Conservation (phyloP, 2,113 vertebrate genomes). For the Pundamilia nyererei region DNA sequence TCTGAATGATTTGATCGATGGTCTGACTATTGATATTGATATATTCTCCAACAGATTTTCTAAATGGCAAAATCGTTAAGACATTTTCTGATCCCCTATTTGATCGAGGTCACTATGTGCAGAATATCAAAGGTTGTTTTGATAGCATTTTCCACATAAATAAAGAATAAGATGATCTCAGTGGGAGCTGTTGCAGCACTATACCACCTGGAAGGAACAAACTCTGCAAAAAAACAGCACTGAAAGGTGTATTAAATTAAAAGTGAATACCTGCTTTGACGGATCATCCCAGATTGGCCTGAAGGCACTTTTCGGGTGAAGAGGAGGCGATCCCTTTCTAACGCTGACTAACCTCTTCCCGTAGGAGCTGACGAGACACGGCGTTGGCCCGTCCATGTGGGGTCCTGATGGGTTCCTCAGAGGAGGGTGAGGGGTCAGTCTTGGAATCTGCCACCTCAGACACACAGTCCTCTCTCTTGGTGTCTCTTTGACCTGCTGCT, state of each 20-base stretch:
- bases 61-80: not conserved
- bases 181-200: not conserved
- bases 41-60: not conserved
- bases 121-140: not conserved
- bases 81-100: not conserved
- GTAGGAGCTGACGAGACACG: conserved; percentile 27
- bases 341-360: conserved; percentile 51
- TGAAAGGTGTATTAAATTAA: not conserved
- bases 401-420: conserved; percentile 14
- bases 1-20: not conserved
- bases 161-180: not conserved
- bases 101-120: not conserved
- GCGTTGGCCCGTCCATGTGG: not conserved
- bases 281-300: conserved; percentile 72
- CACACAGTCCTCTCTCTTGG: conserved; percentile 61
- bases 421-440: conserved; percentile 61
- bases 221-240: not conserved
- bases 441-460: conserved; percentile 72
- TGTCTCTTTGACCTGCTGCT: not conserved
- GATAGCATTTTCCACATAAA: not conserved
- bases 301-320: conserved; percentile 61
- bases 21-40: not conserved
- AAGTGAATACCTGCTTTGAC: conserved; percentile 57
- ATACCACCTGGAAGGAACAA: not conserved
- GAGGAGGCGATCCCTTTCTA: conserved; percentile 51